A percentile compares a stretch with the other conserved stretches of the same genome.
These are phyloP conservation scores for Ylistrum balloti DNA, from an alignment of 1,140 invertebrate species.

Conservation along the genomic window DNA sequence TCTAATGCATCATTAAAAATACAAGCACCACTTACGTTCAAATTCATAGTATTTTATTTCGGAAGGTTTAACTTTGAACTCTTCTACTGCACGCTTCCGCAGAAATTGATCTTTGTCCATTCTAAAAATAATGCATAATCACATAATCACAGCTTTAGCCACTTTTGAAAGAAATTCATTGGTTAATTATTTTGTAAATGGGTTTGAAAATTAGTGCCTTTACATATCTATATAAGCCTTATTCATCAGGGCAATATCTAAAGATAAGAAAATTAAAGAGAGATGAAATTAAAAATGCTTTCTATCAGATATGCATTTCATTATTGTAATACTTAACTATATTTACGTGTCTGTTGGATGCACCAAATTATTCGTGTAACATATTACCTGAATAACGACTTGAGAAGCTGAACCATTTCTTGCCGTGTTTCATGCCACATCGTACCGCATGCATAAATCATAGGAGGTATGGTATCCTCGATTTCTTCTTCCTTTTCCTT, in stretches of 20 bases:
- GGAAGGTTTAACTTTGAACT: constrained; percentile 87
- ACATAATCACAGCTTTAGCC: no score
- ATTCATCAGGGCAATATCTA: no score
- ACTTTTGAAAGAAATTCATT: no score
- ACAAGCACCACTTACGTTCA: constrained; percentile 85
- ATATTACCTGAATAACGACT: constrained; percentile 83
- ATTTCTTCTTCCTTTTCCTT: constrained; percentile 32
- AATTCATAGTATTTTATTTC: constrained; percentile 99
- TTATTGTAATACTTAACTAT: no score
- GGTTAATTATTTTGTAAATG: no score
- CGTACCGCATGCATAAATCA: constrained; percentile 74
- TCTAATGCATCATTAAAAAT: no score
- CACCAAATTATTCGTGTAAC: background rate
- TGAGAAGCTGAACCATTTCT: constrained; percentile 83
- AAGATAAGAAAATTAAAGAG: no score
- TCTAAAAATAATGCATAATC: constrained; percentile 89
- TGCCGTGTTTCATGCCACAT: constrained; percentile 75
- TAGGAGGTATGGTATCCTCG: constrained; percentile 64
- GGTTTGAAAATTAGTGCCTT: no score
- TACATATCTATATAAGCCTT: no score
- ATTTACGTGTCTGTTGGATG: no score
- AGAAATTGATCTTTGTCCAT: constrained; percentile 97
- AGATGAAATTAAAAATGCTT: no score
- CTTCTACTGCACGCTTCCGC: constrained; percentile 93
- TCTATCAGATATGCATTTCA: no score